phyloP scores from a whole-genome alignment of 2,113 vertebrate species.

The Erythrocebus patas region DNA sequence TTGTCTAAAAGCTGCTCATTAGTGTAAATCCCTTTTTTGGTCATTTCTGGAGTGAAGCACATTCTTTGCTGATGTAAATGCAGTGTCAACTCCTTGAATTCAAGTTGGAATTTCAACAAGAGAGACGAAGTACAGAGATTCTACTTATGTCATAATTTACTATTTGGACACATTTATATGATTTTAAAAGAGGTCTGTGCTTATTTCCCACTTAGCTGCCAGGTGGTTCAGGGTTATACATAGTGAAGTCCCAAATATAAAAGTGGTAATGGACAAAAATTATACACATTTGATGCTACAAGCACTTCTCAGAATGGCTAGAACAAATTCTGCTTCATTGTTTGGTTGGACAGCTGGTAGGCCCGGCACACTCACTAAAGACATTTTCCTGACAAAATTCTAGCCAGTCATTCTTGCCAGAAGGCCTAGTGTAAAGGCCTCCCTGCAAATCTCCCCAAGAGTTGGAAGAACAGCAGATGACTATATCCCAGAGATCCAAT shows the following conservation, averaged over 20 bases:
- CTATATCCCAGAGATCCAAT: neutral
- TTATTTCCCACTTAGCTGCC: neutral
- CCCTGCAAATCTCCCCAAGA: neutral
- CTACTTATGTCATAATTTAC: neutral
- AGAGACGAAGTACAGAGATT: neutral
- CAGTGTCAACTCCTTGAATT: constrained; percentile 22
- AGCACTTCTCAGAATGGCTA: neutral
- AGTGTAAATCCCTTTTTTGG: neutral
- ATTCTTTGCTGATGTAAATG: neutral
- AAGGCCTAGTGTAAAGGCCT: neutral
- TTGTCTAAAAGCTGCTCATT: constrained; percentile 42
- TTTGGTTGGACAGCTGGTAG: neutral
- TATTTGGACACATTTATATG: neutral
- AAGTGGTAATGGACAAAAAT: neutral
- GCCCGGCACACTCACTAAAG: neutral
- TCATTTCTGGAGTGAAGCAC: neutral
- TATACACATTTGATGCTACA: neutral
- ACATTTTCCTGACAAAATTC: neutral
- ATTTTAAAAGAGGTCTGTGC: neutral
- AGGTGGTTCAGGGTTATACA: neutral
- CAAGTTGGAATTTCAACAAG: constrained; percentile 15
- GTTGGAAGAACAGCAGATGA: neutral
- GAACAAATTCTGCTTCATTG: neutral
- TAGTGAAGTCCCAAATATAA: neutral
- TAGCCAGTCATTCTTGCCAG: neutral